Percentiles rank a stretch among this genome's conserved stretches.
Conservation (phyloP, 2,888 invertebrate genomes). For the Thelaira solivaga region DNA sequence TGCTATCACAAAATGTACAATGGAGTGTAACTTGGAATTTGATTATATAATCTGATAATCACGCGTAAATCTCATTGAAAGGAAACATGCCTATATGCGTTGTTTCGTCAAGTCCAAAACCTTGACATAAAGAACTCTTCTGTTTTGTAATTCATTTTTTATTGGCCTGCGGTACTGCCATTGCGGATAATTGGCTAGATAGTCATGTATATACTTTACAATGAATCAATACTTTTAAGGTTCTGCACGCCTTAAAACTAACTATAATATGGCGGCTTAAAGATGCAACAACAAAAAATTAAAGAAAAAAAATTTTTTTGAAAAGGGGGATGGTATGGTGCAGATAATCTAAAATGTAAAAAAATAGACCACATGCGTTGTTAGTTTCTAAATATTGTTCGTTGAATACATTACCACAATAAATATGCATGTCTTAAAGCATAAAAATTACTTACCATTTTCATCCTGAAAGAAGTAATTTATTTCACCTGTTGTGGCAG, state of each 20-base stretch:
- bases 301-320: constrained; percentile 17
- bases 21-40: too few relatives aligned
- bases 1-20: too few relatives aligned
- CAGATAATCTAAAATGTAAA: constrained; percentile 15
- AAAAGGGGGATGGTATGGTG: constrained; percentile 37
- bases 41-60: too few relatives aligned
- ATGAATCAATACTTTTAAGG: constrained; percentile 17
- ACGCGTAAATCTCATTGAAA: too few relatives aligned
- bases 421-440: neutral
- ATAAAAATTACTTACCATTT: constrained; percentile 72
- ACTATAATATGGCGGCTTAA: constrained; percentile 58
- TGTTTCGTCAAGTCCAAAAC: too few relatives aligned
- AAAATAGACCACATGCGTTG: constrained; percentile 36
- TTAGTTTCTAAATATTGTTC: neutral
- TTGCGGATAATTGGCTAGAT: too few relatives aligned
- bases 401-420: neutral
- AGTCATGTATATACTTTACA: neutral
- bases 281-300: constrained; percentile 40
- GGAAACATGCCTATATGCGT: too few relatives aligned
- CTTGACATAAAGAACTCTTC: too few relatives aligned
- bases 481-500: constrained; percentile 72
- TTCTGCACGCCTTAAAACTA: constrained; percentile 23
- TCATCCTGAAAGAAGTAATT: constrained; percentile 76
- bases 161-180: too few relatives aligned
- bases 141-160: too few relatives aligned